Evolutionary conservation across 1,140 invertebrate genomes (phyloP).

Genomic region (Mamestra configurata): DNA sequence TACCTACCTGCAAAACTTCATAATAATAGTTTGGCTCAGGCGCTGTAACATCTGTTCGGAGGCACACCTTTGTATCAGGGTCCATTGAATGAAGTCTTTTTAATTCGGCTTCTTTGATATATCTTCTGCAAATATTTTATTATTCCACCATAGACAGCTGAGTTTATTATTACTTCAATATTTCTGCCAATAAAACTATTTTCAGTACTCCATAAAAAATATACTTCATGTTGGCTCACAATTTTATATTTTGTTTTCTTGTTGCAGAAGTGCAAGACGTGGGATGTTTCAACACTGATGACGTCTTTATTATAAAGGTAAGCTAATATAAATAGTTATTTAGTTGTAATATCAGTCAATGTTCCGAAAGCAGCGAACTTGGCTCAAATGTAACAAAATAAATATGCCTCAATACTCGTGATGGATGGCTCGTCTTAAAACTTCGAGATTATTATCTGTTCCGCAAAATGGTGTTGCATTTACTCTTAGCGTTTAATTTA

Average conservation of each 20-base stretch:
- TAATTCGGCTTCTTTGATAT: constrained; percentile 64
- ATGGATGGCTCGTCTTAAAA: constrained; percentile 50
- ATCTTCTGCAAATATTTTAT: constrained; percentile 64
- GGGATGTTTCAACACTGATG: constrained; percentile 73
- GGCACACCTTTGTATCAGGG: constrained; percentile 59
- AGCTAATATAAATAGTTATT: constrained; percentile 26
- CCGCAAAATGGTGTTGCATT: constrained; percentile 50
- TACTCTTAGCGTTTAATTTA: constrained; percentile 53
- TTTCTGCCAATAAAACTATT: constrained; percentile 43
- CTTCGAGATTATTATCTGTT: constrained; percentile 56
- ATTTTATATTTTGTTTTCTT: constrained; percentile 61
- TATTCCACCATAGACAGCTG: constrained; percentile 52
- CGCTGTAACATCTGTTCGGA: constrained; percentile 70
- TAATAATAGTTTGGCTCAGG: constrained; percentile 66
- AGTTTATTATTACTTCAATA: constrained; percentile 58
- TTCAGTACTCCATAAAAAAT: background rate
- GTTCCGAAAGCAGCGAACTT: background rate
- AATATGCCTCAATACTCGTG: constrained; percentile 28
- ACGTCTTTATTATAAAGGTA: constrained; percentile 56
- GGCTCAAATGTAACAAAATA: constrained; percentile 17
- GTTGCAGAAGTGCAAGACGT: constrained; percentile 84
- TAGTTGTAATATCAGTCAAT: background rate
- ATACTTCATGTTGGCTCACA: background rate
- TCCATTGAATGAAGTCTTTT: constrained; percentile 64
- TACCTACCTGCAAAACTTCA: constrained; percentile 73